Evolutionary conservation across 2,888 invertebrate genomes (phyloP), one percentile per base, ranked within the genome.

Genomic region (Lasioglossum zephyrum): DNA sequence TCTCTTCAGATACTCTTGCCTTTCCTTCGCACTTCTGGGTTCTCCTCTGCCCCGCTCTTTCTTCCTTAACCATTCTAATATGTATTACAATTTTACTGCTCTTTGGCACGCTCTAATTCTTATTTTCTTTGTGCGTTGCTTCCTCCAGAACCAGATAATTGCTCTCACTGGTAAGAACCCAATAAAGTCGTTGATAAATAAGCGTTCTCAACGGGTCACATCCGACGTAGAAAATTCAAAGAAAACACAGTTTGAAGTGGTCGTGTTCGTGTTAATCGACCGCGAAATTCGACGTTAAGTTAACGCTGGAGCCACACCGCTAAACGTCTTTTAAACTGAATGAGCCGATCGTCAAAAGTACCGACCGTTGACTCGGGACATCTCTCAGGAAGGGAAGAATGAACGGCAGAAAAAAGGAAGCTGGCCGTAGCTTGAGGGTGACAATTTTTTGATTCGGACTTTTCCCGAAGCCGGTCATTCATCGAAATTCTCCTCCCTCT

Each of bases 401-500:
- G 78, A 57, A 73, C 74, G 73, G 0, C 57, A 81, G 76, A n/a
- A 49, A 44, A 44, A 84, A 79, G 85, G 77, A 86, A 78, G 87
- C 80, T 69, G 74, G 69, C 53, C 75, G 73, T 63, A 75, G 72
- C 74, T 82, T 84, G 87, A 81, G 31, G 47, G 73, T 79, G 82
- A 85, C 82, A 86, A 91, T 87, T 90, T 88, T 89, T 89, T 87
- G 91, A 91, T 91, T 86, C 73, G 69, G 79, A 88, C 84, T 88
- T 88, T 88, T 89, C 80, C 73, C 26, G 66, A 39, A 66, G 73
- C 39, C 63, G 82, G 82, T 82, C 86, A 84, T 89, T 89, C 90
- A 89, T 77, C 53, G 74, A n/a, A 26, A 18, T 66, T 76, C 53
- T 80, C 80, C 70, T 77, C 77, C 31, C 16, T 69, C 77, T 77